phyloP scores from a whole-genome alignment of 2,797 vertebrate species.

The Thalassophryne amazonica region DNA sequence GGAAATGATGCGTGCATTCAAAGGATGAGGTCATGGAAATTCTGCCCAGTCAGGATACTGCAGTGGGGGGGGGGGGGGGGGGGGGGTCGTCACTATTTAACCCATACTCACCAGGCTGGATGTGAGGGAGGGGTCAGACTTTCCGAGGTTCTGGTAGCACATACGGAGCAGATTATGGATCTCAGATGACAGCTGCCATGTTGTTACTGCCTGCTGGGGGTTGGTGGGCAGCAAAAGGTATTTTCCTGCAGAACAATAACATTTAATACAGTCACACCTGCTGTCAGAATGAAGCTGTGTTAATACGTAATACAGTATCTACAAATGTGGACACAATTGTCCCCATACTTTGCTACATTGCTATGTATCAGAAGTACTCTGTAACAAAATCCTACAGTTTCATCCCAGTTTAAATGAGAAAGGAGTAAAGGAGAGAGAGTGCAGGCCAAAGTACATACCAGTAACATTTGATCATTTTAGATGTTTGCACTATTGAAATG shows the following conservation, averaged over 20 bases:
- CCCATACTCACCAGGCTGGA: conserved; percentile 86
- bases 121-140: conserved; percentile 93
- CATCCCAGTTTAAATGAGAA: too few relatives aligned
- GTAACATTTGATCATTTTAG: conserved; percentile 6
- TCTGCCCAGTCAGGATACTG: neutral
- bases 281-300: too few relatives aligned
- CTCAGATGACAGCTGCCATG: conserved; percentile 76
- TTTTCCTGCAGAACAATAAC: conserved; percentile 78
- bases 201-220: conserved; percentile 63
- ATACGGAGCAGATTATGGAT: conserved; percentile 91
- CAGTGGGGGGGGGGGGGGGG: neutral
- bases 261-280: too few relatives aligned
- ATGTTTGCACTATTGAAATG: neutral
- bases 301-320: too few relatives aligned
- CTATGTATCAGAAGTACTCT: too few relatives aligned
- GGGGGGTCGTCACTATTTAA: neutral
- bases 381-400: too few relatives aligned
- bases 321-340: too few relatives aligned
- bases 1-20: too few relatives aligned
- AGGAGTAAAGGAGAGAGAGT: neutral
- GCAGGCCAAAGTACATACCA: neutral
- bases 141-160: conserved; percentile 87
- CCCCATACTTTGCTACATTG: neutral
- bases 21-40: neutral
- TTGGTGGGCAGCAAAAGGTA: conserved; percentile 84